Percentiles rank a stretch among this genome's conserved stretches.
Evolutionary conservation across 1,140 invertebrate genomes (phyloP).

Genomic region (Papilio glaucus): DNA sequence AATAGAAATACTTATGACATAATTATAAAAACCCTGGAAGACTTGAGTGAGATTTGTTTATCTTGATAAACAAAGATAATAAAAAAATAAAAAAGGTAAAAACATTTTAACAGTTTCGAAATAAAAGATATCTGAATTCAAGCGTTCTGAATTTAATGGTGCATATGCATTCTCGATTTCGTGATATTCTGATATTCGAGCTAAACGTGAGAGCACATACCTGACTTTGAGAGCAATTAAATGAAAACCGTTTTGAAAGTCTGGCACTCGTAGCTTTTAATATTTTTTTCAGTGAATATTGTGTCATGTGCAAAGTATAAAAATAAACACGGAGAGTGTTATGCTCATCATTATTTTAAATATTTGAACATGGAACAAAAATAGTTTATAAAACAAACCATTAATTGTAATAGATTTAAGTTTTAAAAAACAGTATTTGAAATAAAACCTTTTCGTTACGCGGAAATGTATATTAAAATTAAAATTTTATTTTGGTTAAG

Average conservation of each 20-base stretch:
- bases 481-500: no score
- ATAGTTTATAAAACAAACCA: no score
- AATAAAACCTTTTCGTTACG: no score
- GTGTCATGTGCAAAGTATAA: background rate
- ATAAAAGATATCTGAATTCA: slow-evolving; percentile 22
- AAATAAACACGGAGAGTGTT: background rate
- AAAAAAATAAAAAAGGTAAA: background rate
- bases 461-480: no score
- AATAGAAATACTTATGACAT: no score
- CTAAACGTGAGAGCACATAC: slow-evolving; percentile 36
- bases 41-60: background rate
- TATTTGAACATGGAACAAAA: no score
- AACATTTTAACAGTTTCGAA: background rate
- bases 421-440: no score
- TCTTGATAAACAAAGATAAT: no score
- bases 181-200: slow-evolving; percentile 36
- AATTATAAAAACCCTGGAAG: background rate
- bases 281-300: slow-evolving; percentile 19
- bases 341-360: no score
- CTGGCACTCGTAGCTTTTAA: slow-evolving; percentile 9
- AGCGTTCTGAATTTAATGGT: slow-evolving; percentile 30
- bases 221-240: slow-evolving; percentile 38
- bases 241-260: slow-evolving; percentile 35
- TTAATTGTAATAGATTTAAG: no score
- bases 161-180: slow-evolving; percentile 33